Conservation (phyloP, 2,113 vertebrate species). For the Macrotis lagotis region DNA sequence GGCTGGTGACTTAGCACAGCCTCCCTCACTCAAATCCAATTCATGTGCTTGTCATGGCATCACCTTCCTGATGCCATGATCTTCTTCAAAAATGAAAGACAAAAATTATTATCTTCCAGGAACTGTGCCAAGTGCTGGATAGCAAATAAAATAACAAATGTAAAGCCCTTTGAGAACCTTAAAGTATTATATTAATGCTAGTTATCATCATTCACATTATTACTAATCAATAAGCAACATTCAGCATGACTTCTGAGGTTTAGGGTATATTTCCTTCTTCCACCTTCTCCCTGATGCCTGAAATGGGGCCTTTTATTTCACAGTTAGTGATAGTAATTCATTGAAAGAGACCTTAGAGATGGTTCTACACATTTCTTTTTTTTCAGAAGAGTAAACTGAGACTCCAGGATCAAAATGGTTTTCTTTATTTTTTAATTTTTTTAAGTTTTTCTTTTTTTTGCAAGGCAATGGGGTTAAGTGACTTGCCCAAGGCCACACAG, state of each 20-base stretch:
- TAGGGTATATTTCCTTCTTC: not conserved
- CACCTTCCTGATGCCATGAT: no score
- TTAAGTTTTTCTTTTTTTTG: no score
- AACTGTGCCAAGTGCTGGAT: not conserved
- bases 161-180: not conserved
- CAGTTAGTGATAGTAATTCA: not conserved
- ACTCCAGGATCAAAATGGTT: not conserved
- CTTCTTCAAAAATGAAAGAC: no score
- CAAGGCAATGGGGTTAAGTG: no score
- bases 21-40: no score
- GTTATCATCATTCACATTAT: not conserved
- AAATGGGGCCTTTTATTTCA: not conserved
- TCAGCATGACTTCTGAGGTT: not conserved
- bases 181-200: not conserved
- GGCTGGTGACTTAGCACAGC: no score
- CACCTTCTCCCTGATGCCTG: not conserved
- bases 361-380: no score
- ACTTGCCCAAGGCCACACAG: no score
- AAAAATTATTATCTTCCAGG: not conserved
- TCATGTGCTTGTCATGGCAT: no score
- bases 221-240: not conserved
- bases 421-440: no score
- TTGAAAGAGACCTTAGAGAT: no score
- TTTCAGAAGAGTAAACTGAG: not conserved
- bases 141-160: not conserved